These are phyloP conservation scores for Syritta pipiens DNA, from an alignment of 2,888 invertebrate species.

Conservation along the genomic window DNA sequence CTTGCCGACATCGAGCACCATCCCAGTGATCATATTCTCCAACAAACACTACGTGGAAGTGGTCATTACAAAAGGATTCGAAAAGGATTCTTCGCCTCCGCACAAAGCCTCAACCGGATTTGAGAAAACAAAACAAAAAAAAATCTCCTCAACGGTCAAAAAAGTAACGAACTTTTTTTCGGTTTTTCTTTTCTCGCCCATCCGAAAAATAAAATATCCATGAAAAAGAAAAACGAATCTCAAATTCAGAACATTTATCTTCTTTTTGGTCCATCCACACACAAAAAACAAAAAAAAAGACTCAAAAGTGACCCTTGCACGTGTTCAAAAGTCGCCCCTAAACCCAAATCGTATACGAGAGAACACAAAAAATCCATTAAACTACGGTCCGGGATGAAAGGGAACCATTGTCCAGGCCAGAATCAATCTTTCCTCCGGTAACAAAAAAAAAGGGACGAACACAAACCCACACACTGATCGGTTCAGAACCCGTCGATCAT, in stretches of 20 bases:
- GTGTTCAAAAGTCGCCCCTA: slow-evolving; percentile 65
- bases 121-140: background rate
- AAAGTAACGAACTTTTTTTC: slow-evolving; percentile 55
- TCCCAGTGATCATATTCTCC: background rate
- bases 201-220: slow-evolving; percentile 51
- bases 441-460: slow-evolving; percentile 37
- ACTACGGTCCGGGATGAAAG: slow-evolving; percentile 53
- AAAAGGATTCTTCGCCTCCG: background rate
- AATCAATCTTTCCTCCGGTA: background rate
- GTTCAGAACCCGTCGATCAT: slow-evolving; percentile 50
- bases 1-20: slow-evolving; percentile 30
- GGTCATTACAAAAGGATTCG: slow-evolving; percentile 44
- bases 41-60: slow-evolving; percentile 34
- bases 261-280: slow-evolving; percentile 27
- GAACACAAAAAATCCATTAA: slow-evolving; percentile 66
- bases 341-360: slow-evolving; percentile 52
- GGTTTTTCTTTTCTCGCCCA: slow-evolving; percentile 17
- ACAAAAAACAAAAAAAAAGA: slow-evolving; percentile 24
- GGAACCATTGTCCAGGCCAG: slow-evolving; percentile 48
- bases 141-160: slow-evolving; percentile 59
- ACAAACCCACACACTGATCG: slow-evolving; percentile 59
- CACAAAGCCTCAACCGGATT: slow-evolving; percentile 4
- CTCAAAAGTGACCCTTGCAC: slow-evolving; percentile 64
- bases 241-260: slow-evolving; percentile 39
- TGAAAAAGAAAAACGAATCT: slow-evolving; percentile 14